Conservation (phyloP, 2,888 invertebrate species). For the Tinea trinotella region DNA sequence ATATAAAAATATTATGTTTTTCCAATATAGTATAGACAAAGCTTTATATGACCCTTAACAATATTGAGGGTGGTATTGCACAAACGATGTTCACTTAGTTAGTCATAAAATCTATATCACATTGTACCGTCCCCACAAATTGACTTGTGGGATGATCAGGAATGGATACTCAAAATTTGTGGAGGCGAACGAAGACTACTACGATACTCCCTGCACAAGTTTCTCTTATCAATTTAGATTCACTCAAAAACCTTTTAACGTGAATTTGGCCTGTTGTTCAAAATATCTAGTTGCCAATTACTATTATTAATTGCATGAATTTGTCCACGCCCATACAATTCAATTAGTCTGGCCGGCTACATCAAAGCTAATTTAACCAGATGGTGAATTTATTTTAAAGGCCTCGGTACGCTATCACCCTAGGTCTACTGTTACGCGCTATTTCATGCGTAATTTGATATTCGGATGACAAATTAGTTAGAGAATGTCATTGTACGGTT, state of each 20-base stretch:
- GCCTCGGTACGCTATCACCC: conserved; percentile 41
- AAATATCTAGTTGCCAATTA: background rate
- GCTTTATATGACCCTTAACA: conserved; percentile 24
- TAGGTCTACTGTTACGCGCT: conserved; percentile 58
- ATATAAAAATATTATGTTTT: too few relatives aligned
- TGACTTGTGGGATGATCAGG: too few relatives aligned
- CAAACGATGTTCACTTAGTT: conserved; percentile 43
- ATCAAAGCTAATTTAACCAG: conserved; percentile 48
- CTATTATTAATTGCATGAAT: conserved; percentile 6
- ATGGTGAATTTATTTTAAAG: conserved; percentile 56
- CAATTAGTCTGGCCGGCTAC: conserved; percentile 26
- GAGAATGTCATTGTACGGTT: conserved; percentile 30
- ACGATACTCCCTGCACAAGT: too few relatives aligned
- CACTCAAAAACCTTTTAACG: too few relatives aligned
- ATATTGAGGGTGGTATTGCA: conserved; percentile 30
- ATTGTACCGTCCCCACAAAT: conserved; percentile 17
- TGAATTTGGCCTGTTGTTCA: background rate
- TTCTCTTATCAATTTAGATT: too few relatives aligned
- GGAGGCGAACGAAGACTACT: too few relatives aligned
- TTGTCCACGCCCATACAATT: conserved; percentile 1
- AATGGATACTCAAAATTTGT: background rate
- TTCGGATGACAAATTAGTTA: conserved; percentile 68
- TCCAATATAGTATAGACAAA: background rate
- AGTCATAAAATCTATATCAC: conserved; percentile 24
- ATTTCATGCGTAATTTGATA: conserved; percentile 69